These are phyloP conservation scores for Hafferia zeledoni DNA, from an alignment of 2,797 vertebrate genomes.

Conservation along the genomic window DNA sequence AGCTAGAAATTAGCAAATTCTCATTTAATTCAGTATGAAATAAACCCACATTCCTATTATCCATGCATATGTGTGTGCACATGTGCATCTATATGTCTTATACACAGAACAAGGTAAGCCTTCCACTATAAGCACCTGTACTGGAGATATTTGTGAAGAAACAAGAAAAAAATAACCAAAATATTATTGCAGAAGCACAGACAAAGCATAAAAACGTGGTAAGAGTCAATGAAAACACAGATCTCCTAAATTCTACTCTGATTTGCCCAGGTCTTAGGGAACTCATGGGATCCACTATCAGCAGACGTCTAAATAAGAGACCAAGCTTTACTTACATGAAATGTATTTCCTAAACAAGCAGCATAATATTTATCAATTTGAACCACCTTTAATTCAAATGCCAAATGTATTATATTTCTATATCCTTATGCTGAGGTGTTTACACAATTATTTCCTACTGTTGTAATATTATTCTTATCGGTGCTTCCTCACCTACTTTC, in stretches of 20 bases:
- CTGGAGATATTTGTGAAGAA: background rate
- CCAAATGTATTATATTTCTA: background rate
- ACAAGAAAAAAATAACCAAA: background rate
- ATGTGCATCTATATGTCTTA: fast-evolving
- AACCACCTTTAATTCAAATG: background rate
- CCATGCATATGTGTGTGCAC: no score
- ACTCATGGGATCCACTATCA: background rate
- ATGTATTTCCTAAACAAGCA: background rate
- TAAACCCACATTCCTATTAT: background rate
- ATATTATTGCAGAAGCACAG: background rate
- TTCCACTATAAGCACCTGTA: background rate
- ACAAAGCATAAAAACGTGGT: background rate
- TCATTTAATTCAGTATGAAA: background rate
- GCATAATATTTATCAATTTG: background rate
- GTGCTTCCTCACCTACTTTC: background rate
- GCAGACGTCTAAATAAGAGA: background rate
- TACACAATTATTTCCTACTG: background rate
- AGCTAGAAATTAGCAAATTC: background rate
- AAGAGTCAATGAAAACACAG: background rate
- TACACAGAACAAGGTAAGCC: background rate
- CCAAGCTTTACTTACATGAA: background rate
- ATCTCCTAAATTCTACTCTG: background rate
- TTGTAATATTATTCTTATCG: background rate
- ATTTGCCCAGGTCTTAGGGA: background rate
- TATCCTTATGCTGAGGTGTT: background rate